Conservation (phyloP, 2,797 vertebrate genomes). For the Urocyon cinereoargenteus region DNA sequence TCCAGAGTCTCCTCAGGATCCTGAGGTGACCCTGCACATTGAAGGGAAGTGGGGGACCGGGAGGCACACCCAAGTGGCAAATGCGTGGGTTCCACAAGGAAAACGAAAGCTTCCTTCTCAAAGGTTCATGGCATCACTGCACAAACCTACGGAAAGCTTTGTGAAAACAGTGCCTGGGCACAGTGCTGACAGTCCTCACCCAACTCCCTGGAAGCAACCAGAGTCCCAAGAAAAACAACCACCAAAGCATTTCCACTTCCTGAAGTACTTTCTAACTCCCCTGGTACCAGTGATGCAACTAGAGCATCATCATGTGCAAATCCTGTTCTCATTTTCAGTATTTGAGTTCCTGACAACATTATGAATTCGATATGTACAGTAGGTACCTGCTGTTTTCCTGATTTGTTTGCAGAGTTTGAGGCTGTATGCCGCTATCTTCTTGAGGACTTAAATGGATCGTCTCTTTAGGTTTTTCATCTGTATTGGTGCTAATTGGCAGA, state of each 20-base stretch:
- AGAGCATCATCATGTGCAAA: neutral
- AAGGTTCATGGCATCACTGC: neutral
- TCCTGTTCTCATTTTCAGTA: neutral
- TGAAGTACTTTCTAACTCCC: neutral
- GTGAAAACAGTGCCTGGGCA: neutral
- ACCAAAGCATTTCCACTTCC: neutral
- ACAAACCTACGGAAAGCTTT: neutral
- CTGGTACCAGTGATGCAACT: neutral
- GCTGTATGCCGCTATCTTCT: neutral
- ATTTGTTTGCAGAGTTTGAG: neutral
- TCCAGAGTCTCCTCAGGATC: neutral
- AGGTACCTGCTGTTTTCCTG: conserved; percentile 62
- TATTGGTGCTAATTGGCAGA: conserved; percentile 24
- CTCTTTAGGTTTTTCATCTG: neutral
- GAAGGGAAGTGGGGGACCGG: neutral
- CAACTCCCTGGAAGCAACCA: neutral
- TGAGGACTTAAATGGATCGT: neutral
- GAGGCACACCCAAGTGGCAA: neutral
- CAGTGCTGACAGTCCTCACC: neutral
- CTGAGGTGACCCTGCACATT: neutral
- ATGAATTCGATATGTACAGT: neutral
- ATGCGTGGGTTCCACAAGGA: neutral
- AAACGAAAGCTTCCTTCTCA: neutral
- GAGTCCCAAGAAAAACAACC: neutral
- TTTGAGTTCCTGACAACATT: neutral